A percentile compares a stretch with the other conserved stretches of the same genome.
Evolutionary conservation across 2,888 invertebrate species (phyloP).

Genomic region (Lasioglossum morio): DNA sequence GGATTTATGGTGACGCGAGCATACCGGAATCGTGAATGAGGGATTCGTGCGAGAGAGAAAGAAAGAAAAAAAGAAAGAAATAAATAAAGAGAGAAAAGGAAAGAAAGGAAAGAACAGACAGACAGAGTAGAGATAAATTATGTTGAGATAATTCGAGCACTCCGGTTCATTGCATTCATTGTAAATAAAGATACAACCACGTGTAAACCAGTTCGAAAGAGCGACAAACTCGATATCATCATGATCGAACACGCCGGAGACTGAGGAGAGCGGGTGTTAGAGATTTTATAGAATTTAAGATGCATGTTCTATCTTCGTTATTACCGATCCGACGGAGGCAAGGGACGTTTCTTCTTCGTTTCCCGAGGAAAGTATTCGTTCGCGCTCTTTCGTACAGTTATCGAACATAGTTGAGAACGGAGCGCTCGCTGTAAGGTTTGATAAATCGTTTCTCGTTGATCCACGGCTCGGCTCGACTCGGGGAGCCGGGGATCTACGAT

Average conservation of each 20-base stretch:
- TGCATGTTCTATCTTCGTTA: conserved; percentile 68
- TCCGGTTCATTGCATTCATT: conserved; percentile 16
- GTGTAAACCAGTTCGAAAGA: conserved; percentile 16
- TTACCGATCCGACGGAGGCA: conserved; percentile 67
- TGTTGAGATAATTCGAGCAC: conserved; percentile 4
- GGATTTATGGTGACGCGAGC: conserved; percentile 46
- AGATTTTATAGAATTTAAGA: conserved; percentile 49
- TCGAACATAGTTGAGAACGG: not conserved
- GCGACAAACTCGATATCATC: conserved; percentile 9
- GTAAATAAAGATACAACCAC: conserved; percentile 31
- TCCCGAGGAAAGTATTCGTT: conserved; percentile 54
- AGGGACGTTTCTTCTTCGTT: conserved; percentile 44
- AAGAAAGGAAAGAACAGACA: not conserved
- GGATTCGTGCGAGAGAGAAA: not conserved
- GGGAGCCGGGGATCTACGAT: not conserved
- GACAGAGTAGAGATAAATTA: not conserved
- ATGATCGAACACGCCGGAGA: conserved; percentile 32
- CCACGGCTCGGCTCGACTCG: not conserved
- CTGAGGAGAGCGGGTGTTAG: conserved; percentile 41
- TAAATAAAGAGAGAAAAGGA: not conserved
- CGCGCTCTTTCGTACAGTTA: conserved; percentile 57
- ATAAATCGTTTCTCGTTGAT: not conserved
- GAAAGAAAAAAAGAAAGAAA: not conserved
- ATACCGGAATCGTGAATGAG: conserved; percentile 40
- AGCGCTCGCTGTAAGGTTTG: not conserved